Base-by-base conservation (phyloP, 2,797 vertebrate species). In the Apogon talboti region DNA sequence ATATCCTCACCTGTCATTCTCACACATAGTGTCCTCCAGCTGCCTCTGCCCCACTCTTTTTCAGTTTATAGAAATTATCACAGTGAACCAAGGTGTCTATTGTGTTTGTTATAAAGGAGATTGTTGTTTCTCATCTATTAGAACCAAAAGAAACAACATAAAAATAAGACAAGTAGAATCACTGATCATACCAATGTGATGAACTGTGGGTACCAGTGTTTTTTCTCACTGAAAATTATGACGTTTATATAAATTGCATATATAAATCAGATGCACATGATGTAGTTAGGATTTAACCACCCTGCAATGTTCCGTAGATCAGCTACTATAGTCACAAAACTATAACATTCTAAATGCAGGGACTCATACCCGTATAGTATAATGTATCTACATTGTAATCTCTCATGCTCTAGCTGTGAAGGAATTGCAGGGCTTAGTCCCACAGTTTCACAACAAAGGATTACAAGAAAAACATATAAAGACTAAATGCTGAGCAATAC, bases 1-100 rank as follows among this genome's bases (percentile, higher is more conserved):
- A 68, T 81, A 72, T 79, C 60, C 75, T 76, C 50, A 49, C 66
- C 18, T 62, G 61, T 79, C 74, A 67, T 76, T 49, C 67, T 73
- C 53, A 76, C 50, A 30, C 12, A 60, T 35, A 55, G 7, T 58
- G 78, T 81, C 68, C 75, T 58, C 67, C 66, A 63, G 35, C 49
- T 45, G 70, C 33, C 55, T 54, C 48, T 15, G 53, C 46, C 66
- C 60, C 43, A 47, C 56, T 61, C 51, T 49, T 71, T n/a, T 66
- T 66, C 50, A 53, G 38, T 45, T 19, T 51, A 49, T 14, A 57
- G 56, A 30, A 45, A 66, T 60, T 9, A 46, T 56, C 42, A 42
- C 41, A 40, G 8, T 61, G 46, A 61, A 35, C 24, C 9, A 37
- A 69, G 35, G 21, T 35, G 9, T 10, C 33, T 35, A 35, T 2